Evolutionary conservation across 2,888 invertebrate genomes (phyloP), one percentile per base, ranked within the genome.

Genomic region (Choreutis nemorana): DNA sequence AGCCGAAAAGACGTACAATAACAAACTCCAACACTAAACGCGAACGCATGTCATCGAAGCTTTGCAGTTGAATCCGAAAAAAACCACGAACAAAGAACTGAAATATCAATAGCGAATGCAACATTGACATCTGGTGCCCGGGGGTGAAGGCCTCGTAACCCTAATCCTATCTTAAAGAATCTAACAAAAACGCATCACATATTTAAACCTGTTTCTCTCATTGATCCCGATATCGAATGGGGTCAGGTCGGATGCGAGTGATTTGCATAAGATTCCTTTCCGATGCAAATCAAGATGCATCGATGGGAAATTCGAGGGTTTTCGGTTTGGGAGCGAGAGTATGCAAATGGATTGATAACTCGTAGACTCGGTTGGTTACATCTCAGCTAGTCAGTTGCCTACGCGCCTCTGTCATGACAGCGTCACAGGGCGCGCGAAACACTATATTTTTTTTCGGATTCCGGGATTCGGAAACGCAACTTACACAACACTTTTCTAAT

Each of bases 201-300:
- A 58, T 65, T 62, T 58, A 68, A 77, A 77, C 78, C 77, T 68
- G 77, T 77, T 77, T 70, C 57, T 60, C 59, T 64, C 59, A 77
- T 78, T 72, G 73, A 77, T 59, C 60, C 44, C 64, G 62, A 72
- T 73, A 67, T 67, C 64, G 64, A 73, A 67, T 57, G 56, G 46
- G 53, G 50, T 58, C 52, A 41, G 56, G 58, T 63, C 62, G 54
- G 53, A 45, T 47, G 47, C 48, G 43, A 22, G 29, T 50, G 55
- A 70, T 75, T 75, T 73, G 75, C 75, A 73, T 75, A 72, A 45
- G 61, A 55, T 64, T 68, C 64, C 72, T 73, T 72, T 61, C 55
- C 20, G 50, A 68, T 77, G 77, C 67, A 68, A 75, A 77, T 77
- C 50, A 50, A n/a, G n/a, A n/a, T n/a, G n/a, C n/a, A n/a, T n/a